Conservation (phyloP, 2,888 invertebrate species). For the Tenodera sinensis region DNA sequence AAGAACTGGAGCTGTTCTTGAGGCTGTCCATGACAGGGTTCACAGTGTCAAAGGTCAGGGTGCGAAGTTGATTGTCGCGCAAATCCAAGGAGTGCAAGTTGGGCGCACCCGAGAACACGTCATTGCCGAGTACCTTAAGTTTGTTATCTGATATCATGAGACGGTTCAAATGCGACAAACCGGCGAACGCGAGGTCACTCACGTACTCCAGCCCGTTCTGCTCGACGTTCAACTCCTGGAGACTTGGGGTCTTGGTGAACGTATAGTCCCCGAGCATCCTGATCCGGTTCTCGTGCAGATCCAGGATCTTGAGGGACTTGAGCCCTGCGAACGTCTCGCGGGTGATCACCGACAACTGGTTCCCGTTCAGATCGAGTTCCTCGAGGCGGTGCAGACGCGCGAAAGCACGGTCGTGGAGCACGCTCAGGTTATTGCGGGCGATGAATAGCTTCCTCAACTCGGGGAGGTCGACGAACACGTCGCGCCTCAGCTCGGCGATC, state of each 20-base stretch:
- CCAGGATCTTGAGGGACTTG: constrained; percentile 67
- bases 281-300: constrained; percentile 70
- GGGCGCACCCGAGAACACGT: constrained; percentile 69
- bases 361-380: constrained; percentile 83
- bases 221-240: constrained; percentile 63
- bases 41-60: constrained; percentile 71
- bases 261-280: constrained; percentile 74
- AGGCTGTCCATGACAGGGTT: constrained; percentile 75
- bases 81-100: constrained; percentile 71
- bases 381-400: constrained; percentile 69
- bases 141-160: constrained; percentile 74
- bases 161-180: constrained; percentile 66
- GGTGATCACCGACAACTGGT: constrained; percentile 63
- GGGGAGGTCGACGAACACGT: constrained; percentile 71
- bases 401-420: constrained; percentile 80
- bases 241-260: constrained; percentile 72
- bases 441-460: constrained; percentile 69
- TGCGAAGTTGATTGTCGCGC: constrained; percentile 71
- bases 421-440: constrained; percentile 78
- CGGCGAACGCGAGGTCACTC: constrained; percentile 72
- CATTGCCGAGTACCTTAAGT: constrained; percentile 65
- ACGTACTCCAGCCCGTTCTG: constrained; percentile 58
- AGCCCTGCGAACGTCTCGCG: constrained; percentile 75
- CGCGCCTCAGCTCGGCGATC: constrained; percentile 67
- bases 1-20: constrained; percentile 68